These are phyloP conservation scores for zebrafish (Danio rerio) DNA, from an alignment of 2,113 vertebrate species.

Conservation along the genomic window GRCz12tu NC_133191.1:6925501-6926000, in stretches of 20 bases:
- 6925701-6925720: neutral
- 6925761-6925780: neutral
- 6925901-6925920: neutral
- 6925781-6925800: neutral
- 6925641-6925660: neutral
- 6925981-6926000: no score
- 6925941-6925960: neutral
- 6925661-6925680: neutral
- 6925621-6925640: neutral
- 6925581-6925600: neutral
- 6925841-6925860: neutral
- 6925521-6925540: neutral
- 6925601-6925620: no score
- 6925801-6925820: neutral
- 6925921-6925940: neutral
- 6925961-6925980: neutral
- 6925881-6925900: neutral
- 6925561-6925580: conserved; percentile 53
- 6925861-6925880: no score
- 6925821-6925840: neutral
- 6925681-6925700: neutral
- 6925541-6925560: neutral
- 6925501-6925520: neutral
- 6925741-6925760: neutral
- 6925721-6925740: neutral